Evolutionary conservation across 2,888 invertebrate genomes (phyloP).

Genomic region (Troides helena): DNA sequence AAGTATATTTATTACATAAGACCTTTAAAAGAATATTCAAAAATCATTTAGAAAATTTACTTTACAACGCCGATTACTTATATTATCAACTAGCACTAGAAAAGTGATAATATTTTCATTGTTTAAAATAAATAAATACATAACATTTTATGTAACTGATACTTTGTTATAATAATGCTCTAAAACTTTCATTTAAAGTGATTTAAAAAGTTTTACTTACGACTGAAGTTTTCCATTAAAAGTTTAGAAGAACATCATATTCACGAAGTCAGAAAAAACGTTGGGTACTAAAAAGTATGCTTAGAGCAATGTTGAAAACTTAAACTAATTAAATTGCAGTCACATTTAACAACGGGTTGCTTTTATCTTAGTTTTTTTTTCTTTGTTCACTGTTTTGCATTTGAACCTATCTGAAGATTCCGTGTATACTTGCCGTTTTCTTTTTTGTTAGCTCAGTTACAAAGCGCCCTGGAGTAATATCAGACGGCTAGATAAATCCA

Average conservation of each 20-base stretch:
- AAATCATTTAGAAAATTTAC: too few relatives aligned
- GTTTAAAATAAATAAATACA: neutral
- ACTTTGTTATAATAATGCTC: too few relatives aligned
- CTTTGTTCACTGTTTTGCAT: constrained; percentile 3
- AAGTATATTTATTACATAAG: neutral
- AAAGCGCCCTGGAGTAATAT: constrained; percentile 4
- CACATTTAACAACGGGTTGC: neutral
- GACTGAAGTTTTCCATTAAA: neutral
- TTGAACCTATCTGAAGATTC: neutral
- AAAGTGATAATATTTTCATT: too few relatives aligned
- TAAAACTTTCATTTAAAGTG: neutral
- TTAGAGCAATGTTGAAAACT: neutral
- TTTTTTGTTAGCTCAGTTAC: constrained; percentile 3
- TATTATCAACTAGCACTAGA: too few relatives aligned
- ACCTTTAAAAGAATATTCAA: too few relatives aligned
- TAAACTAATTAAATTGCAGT: neutral
- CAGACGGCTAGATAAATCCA: constrained; percentile 3
- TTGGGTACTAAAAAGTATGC: neutral
- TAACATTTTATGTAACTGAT: too few relatives aligned
- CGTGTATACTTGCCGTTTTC: neutral
- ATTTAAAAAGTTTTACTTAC: neutral
- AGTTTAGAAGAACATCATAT: neutral
- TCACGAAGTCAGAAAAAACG: neutral
- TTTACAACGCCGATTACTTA: too few relatives aligned
- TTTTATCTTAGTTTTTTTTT: neutral